Evolutionary conservation across 2,888 invertebrate species (phyloP).

Genomic region (Zeuzera pyrina): DNA sequence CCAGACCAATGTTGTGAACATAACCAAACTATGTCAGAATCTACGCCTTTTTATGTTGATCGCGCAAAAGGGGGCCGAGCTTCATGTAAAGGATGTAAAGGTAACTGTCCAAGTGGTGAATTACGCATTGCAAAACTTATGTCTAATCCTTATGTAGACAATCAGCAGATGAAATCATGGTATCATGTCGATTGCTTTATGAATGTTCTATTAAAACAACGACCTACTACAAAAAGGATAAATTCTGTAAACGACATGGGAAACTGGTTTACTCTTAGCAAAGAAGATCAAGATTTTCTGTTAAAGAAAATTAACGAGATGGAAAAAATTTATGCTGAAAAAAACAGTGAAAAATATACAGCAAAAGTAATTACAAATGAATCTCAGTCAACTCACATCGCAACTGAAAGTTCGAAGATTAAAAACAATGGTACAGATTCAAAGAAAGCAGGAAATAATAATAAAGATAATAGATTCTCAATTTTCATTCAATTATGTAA

Average conservation of each 20-base stretch:
- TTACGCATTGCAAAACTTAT: conserved; percentile 84
- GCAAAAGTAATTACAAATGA: conserved; percentile 53
- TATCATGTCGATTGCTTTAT: conserved; percentile 86
- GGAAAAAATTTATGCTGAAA: conserved; percentile 66
- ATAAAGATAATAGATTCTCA: conserved; percentile 81
- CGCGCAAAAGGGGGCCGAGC: conserved; percentile 87
- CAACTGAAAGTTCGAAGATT: conserved; percentile 9
- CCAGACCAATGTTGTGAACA: no score
- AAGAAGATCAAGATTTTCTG: conserved; percentile 78
- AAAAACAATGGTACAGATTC: not conserved
- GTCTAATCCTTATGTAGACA: conserved; percentile 83
- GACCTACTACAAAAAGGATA: conserved; percentile 86
- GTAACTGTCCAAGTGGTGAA: conserved; percentile 80
- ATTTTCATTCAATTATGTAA: conserved; percentile 86
- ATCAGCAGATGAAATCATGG: conserved; percentile 87
- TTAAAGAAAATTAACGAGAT: conserved; percentile 76
- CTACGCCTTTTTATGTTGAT: conserved; percentile 78
- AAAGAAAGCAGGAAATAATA: conserved; percentile 12
- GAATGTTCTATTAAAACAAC: conserved; percentile 83
- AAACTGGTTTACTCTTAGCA: conserved; percentile 78
- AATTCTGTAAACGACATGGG: conserved; percentile 85
- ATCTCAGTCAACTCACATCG: conserved; percentile 14
- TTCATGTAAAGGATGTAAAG: conserved; percentile 90
- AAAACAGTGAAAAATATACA: conserved; percentile 61
- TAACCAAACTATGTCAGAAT: conserved; percentile 25